phyloP scores from a whole-genome alignment of 2,888 invertebrate species.

The Loripinus fragilis region DNA sequence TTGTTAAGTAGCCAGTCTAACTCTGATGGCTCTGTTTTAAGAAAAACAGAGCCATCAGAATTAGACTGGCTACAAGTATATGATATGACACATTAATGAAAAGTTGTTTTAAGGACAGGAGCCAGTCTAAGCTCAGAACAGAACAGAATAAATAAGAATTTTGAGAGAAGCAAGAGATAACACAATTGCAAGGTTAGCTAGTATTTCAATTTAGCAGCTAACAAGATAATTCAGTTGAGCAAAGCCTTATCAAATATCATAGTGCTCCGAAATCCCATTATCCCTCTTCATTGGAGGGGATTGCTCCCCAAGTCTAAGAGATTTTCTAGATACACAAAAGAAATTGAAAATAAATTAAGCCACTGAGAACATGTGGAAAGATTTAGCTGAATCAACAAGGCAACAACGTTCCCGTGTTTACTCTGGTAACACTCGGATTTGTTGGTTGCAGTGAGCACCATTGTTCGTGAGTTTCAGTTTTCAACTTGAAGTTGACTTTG shows the following conservation, averaged over 20 bases:
- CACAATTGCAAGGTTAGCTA: background rate
- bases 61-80: too few species aligned
- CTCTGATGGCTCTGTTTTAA: too few species aligned
- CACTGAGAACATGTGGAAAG: constrained; percentile 12
- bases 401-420: constrained; percentile 6
- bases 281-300: background rate
- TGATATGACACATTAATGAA: too few species aligned
- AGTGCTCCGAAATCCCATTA: constrained; percentile 7
- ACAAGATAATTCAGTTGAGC: background rate
- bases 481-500: background rate
- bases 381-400: constrained; percentile 24
- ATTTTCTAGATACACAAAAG: constrained; percentile 14
- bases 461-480: constrained; percentile 5
- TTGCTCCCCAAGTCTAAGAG: background rate
- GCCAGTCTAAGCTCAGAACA: too few species aligned
- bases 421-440: constrained; percentile 15
- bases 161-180: too few species aligned
- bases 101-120: too few species aligned
- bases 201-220: background rate
- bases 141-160: too few species aligned
- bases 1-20: too few species aligned
- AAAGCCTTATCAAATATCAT: constrained; percentile 14
- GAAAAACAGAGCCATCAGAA: too few species aligned
- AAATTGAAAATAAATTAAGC: constrained; percentile 22
- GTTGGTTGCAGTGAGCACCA: background rate